Conservation (phyloP, 2,797 vertebrate genomes). For the Bufotes viridis region DNA sequence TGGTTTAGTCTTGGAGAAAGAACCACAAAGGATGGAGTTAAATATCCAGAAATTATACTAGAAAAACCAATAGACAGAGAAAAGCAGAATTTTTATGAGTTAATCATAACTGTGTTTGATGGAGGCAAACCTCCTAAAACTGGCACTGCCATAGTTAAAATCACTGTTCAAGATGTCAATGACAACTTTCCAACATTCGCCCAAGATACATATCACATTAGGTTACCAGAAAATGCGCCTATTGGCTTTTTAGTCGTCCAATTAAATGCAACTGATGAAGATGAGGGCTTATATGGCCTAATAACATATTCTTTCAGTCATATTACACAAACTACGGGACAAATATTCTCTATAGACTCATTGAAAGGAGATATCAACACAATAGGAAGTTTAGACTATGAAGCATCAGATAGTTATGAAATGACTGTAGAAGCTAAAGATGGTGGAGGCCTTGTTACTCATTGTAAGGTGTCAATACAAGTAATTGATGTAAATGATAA, state of each 20-base stretch:
- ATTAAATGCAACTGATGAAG: constrained; percentile 72
- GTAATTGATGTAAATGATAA: constrained; percentile 75
- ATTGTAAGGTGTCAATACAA: constrained; percentile 62
- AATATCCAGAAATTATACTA: constrained; percentile 74
- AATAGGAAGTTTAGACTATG: constrained; percentile 71
- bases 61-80: constrained; percentile 75
- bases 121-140: constrained; percentile 73
- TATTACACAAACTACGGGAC: constrained; percentile 63
- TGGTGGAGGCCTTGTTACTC: constrained; percentile 67
- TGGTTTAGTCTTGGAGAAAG: constrained; percentile 69
- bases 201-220: constrained; percentile 70
- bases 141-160: constrained; percentile 72
- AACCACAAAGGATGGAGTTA: constrained; percentile 67
- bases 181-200: constrained; percentile 78
- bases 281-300: constrained; percentile 74
- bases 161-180: constrained; percentile 76
- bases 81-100: constrained; percentile 70
- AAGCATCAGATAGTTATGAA: constrained; percentile 69
- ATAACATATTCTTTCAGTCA: constrained; percentile 75
- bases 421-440: constrained; percentile 74
- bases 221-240: constrained; percentile 70
- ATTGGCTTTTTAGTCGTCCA: constrained; percentile 63
- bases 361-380: constrained; percentile 78
- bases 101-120: constrained; percentile 74
- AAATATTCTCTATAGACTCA: constrained; percentile 69